Conservation (phyloP, 1,140 invertebrate species). For the Sitodiplosis mosellana region DNA sequence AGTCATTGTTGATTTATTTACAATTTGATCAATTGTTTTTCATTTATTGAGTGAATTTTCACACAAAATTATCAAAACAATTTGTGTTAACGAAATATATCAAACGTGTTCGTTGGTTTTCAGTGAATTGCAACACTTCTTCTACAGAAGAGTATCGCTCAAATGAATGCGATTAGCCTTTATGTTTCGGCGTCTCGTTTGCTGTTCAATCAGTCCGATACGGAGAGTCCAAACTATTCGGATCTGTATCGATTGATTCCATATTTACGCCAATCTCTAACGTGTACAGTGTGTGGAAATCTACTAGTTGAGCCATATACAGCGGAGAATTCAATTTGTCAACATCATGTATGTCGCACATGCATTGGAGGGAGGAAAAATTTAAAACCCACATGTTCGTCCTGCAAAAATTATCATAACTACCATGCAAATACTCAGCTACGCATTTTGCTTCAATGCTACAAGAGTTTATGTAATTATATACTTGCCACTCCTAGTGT, state of each 20-base stretch:
- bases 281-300: constrained; percentile 74
- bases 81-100: no score
- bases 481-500: constrained; percentile 45
- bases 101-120: no score
- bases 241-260: constrained; percentile 68
- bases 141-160: constrained; percentile 6
- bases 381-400: constrained; percentile 62
- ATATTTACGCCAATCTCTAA: constrained; percentile 66
- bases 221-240: constrained; percentile 50
- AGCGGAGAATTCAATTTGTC: constrained; percentile 61
- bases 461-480: constrained; percentile 73
- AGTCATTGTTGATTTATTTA: no score
- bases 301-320: constrained; percentile 64
- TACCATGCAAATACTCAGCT: constrained; percentile 71
- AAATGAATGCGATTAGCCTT: constrained; percentile 68
- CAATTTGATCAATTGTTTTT: no score
- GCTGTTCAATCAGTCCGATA: constrained; percentile 41
- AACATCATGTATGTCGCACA: constrained; percentile 68
- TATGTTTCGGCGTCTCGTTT: constrained; percentile 68
- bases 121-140: no score
- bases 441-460: constrained; percentile 64
- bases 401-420: constrained; percentile 66
- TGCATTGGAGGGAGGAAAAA: constrained; percentile 72
- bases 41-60: no score
- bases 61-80: no score